Evolutionary conservation across 37 sponge, comb jelly and placozoan species (phyloP).

Genomic region (Chondrilla cf. caribensis): DNA sequence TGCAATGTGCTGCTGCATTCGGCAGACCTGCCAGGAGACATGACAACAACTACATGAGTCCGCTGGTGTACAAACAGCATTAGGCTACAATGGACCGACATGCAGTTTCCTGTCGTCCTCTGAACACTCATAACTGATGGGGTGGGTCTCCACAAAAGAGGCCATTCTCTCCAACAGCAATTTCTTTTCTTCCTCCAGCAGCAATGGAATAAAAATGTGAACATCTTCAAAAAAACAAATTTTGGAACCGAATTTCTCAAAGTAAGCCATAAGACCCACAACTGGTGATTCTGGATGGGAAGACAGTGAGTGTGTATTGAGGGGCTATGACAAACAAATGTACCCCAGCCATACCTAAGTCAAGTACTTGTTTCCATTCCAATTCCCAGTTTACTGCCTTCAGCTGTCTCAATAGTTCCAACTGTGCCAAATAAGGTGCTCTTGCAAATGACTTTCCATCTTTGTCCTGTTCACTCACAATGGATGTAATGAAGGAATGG

Average conservation of each 20-base stretch:
- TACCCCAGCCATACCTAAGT: neutral
- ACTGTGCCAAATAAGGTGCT: conserved; percentile 75
- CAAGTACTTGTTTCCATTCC: neutral
- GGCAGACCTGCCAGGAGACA: no score
- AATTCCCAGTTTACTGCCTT: conserved; percentile 15
- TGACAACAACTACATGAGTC: no score
- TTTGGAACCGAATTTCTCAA: conserved; percentile 63
- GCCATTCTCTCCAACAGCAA: conserved; percentile 32
- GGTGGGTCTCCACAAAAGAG: neutral
- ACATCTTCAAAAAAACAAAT: conserved; percentile 79
- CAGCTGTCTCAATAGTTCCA: conserved; percentile 66
- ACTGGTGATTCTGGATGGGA: conserved; percentile 25
- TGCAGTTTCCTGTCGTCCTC: neutral
- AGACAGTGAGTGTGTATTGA: neutral
- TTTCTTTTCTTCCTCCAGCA: conserved; percentile 14
- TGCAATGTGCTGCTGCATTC: conserved; percentile 2
- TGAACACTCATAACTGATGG: conserved; percentile 46
- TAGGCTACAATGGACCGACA: no score
- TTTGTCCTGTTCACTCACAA: conserved; percentile 30
- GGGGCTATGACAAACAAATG: neutral
- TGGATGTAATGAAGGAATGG: conserved; percentile 32
- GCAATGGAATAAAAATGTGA: conserved; percentile 24
- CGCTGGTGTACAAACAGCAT: no score
- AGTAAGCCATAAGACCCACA: conserved; percentile 55
- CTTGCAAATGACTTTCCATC: conserved; percentile 1